Conservation (phyloP, 1,140 invertebrate genomes). For the Aphaenogaster ashmeadi region DNA sequence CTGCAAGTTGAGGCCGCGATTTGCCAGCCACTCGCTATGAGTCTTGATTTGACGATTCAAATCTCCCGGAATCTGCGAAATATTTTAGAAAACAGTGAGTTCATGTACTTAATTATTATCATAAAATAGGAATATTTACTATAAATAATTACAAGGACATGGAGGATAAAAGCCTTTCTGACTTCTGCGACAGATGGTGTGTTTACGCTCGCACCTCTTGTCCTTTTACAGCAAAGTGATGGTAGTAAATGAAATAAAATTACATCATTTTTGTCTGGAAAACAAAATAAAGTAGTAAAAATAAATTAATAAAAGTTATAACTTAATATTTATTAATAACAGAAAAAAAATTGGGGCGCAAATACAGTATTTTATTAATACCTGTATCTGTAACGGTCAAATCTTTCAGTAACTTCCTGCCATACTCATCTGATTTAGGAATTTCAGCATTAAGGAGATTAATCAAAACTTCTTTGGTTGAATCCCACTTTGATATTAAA, state of each 20-base stretch:
- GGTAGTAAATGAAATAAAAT: slow-evolving; percentile 15
- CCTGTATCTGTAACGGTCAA: too few species aligned
- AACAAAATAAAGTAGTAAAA: not conserved
- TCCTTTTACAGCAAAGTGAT: slow-evolving; percentile 24
- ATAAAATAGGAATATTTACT: not conserved
- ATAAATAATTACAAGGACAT: slow-evolving; percentile 13
- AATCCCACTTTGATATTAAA: slow-evolving; percentile 4
- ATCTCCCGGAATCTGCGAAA: slow-evolving; percentile 9
- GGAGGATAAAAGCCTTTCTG: not conserved
- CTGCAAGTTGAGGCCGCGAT: not conserved
- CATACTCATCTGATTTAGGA: too few species aligned
- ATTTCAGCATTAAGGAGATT: too few species aligned
- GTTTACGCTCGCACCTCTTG: not conserved
- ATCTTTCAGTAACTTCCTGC: too few species aligned
- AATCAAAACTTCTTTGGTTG: too few species aligned
- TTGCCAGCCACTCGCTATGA: not conserved
- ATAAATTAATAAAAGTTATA: not conserved
- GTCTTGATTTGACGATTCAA: slow-evolving; percentile 9
- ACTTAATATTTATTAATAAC: too few species aligned
- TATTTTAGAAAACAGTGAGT: not conserved
- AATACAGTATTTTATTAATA: too few species aligned
- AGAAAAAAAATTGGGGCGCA: too few species aligned
- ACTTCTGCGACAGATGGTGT: not conserved
- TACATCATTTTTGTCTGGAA: slow-evolving; percentile 32
- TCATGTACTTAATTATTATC: not conserved